Conservation (phyloP, 2,113 vertebrate species). For the Elgaria multicarinata region DNA sequence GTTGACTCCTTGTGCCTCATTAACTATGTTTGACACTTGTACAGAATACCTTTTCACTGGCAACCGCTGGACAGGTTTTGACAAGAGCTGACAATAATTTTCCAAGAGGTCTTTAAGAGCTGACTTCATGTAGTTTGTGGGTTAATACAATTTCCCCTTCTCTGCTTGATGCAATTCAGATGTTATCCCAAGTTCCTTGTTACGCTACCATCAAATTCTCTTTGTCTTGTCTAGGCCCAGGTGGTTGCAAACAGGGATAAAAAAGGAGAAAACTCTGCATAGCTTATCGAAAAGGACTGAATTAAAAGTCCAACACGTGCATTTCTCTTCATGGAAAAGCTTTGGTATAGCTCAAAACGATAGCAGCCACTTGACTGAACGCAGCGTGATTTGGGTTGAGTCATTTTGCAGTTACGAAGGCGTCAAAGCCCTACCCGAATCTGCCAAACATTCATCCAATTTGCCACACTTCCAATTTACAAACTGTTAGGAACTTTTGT, state of each 20-base stretch:
- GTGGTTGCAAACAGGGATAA: slow-evolving; percentile 15
- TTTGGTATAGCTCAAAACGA: neutral
- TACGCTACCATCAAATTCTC: slow-evolving; percentile 39
- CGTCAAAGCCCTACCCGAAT: neutral
- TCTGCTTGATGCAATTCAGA: slow-evolving; percentile 45
- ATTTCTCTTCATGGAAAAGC: neutral
- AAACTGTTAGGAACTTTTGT: neutral
- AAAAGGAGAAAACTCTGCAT: slow-evolving; percentile 36
- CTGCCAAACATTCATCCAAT: neutral
- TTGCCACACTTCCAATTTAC: neutral
- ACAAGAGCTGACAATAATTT: slow-evolving; percentile 67
- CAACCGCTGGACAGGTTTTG: slow-evolving; percentile 69
- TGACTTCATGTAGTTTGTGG: slow-evolving; percentile 43
- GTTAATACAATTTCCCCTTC: slow-evolving; percentile 37
- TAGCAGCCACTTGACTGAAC: neutral
- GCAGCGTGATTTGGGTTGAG: neutral
- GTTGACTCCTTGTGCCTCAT: slow-evolving; percentile 78
- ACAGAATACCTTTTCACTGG: slow-evolving; percentile 73
- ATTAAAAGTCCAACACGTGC: neutral
- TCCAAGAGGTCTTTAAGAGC: slow-evolving; percentile 55
- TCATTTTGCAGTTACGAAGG: neutral
- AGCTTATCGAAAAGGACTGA: slow-evolving; percentile 34
- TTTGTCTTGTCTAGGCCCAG: slow-evolving; percentile 44
- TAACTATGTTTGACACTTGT: slow-evolving; percentile 80
- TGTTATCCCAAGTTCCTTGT: slow-evolving; percentile 62